Conservation (phyloP, 2,888 invertebrate species). For the Lasioglossum figueresi region DNA sequence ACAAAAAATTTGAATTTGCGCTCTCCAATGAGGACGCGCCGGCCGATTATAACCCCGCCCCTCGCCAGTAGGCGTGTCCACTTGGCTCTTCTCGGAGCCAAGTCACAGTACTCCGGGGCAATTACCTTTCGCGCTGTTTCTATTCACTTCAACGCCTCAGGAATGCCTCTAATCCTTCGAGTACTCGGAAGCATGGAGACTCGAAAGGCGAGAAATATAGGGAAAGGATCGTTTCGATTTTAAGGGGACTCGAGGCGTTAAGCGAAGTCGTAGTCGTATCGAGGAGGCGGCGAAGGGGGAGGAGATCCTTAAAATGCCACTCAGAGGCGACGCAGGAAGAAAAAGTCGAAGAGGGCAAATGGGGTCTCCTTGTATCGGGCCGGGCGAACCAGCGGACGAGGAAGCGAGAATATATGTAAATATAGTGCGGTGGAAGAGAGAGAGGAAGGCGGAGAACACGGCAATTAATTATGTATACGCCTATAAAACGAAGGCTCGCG, state of each 20-base stretch:
- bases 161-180: background rate
- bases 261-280: conserved; percentile 22
- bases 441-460: conserved; percentile 50
- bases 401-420: conserved; percentile 64
- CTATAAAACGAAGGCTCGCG: conserved; percentile 72
- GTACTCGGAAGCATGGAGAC: background rate
- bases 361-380: conserved; percentile 54
- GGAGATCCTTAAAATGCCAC: conserved; percentile 52
- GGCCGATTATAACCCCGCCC: background rate
- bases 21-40: background rate
- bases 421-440: conserved; percentile 36
- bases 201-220: conserved; percentile 17
- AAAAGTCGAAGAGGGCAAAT: conserved; percentile 52
- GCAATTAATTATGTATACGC: conserved; percentile 78
- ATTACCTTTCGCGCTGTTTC: background rate
- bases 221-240: conserved; percentile 14
- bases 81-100: background rate
- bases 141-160: background rate
- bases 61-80: background rate
- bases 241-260: conserved; percentile 22
- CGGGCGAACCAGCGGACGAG: conserved; percentile 42
- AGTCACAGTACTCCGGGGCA: background rate
- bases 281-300: conserved; percentile 3
- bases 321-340: conserved; percentile 36
- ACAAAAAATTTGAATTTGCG: background rate